A percentile compares a stretch with the other conserved stretches of the same genome.
Conservation (phyloP, 2,888 invertebrate genomes). For the Gnatocerus cornutus region DNA sequence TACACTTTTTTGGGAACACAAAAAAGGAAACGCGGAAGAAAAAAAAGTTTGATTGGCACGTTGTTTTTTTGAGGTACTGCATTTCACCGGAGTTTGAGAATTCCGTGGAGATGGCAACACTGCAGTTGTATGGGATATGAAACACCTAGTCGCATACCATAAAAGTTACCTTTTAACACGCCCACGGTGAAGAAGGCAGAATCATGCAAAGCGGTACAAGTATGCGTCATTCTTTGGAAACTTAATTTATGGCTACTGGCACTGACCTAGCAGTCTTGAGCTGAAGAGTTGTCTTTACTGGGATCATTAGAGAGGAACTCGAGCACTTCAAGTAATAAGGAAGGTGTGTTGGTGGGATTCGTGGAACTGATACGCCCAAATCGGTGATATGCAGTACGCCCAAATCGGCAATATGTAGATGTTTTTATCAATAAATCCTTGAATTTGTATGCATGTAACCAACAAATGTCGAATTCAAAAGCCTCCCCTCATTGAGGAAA, state of each 20-base stretch:
- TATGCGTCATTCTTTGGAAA: constrained; percentile 32
- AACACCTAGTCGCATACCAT: constrained; percentile 44
- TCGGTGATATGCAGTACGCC: no score
- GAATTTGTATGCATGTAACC: no score
- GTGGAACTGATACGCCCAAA: no score
- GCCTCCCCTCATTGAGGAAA: no score
- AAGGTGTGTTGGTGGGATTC: no score
- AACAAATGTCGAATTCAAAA: no score
- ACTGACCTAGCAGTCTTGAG: constrained; percentile 10
- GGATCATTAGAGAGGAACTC: no score
- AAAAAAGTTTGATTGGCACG: no score
- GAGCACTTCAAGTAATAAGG: no score
- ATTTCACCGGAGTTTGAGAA: not conserved
- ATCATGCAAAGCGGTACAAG: constrained; percentile 38
- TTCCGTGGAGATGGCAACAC: constrained; percentile 20
- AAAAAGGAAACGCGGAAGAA: not conserved
- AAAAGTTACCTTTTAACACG: constrained; percentile 40
- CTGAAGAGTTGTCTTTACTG: not conserved
- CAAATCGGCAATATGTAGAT: no score
- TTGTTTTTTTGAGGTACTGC: not conserved
- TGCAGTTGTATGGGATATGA: constrained; percentile 25
- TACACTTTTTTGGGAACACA: no score
- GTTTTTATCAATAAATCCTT: no score
- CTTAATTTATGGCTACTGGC: constrained; percentile 24
- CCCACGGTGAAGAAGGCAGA: constrained; percentile 36